A percentile compares a stretch with the other conserved stretches of the same genome.
These are phyloP conservation scores for Epinephelus moara DNA, from an alignment of 2,113 vertebrate species.

Conservation along the genomic window DNA sequence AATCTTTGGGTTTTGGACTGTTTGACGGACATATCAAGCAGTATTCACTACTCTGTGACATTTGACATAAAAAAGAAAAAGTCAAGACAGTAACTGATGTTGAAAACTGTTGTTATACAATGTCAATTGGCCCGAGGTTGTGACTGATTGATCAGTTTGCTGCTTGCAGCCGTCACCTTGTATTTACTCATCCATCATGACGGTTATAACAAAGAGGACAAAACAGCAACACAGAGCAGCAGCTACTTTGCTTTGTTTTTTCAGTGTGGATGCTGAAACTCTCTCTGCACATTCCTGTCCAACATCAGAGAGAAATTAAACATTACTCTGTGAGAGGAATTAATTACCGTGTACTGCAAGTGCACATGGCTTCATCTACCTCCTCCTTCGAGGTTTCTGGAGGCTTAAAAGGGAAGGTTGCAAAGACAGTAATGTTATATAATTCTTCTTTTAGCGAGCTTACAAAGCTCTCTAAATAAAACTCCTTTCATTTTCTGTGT, in stretches of 20 bases:
- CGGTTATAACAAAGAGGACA: neutral
- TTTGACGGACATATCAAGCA: neutral
- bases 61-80: neutral
- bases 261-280: neutral
- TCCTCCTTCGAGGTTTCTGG: conserved; percentile 31
- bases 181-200: neutral
- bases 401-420: conserved; percentile 3
- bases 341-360: conserved; percentile 11
- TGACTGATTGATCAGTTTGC: conserved; percentile 3
- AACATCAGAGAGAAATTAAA: conserved; percentile 7
- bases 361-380: neutral
- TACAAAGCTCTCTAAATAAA: neutral
- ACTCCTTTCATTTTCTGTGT: neutral
- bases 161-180: neutral
- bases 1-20: neutral
- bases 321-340: conserved; percentile 14
- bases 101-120: neutral
- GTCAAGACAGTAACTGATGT: neutral
- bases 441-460: conserved; percentile 30
- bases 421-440: conserved; percentile 20
- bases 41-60: neutral
- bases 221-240: conserved; percentile 4
- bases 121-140: neutral
- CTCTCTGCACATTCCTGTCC: neutral
- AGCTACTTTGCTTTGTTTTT: neutral